Conservation (phyloP, 2,888 invertebrate species). For the Gasteruption jaculator region DNA sequence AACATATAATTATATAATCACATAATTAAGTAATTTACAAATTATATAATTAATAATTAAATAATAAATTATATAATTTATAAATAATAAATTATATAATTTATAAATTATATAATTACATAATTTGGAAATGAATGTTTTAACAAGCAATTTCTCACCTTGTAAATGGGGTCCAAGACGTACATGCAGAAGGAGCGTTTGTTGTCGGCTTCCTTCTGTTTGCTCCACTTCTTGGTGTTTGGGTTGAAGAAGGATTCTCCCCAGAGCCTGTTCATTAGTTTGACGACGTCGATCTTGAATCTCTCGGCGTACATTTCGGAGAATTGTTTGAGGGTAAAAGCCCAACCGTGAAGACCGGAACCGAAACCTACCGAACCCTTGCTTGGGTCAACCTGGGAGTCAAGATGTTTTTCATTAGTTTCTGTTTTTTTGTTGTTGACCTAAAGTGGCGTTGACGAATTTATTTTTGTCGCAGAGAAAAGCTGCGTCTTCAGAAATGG, state of each 20-base stretch:
- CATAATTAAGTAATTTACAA: not conserved
- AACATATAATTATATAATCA: slow-evolving; percentile 12
- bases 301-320: slow-evolving; percentile 98
- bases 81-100: slow-evolving; percentile 2
- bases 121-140: too few species aligned
- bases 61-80: not conserved
- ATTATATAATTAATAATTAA: not conserved
- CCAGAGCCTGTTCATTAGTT: slow-evolving; percentile 97
- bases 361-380: slow-evolving; percentile 99
- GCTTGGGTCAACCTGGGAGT: slow-evolving; percentile 78
- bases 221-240: slow-evolving; percentile 97
- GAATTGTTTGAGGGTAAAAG: slow-evolving; percentile 99
- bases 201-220: slow-evolving; percentile 84
- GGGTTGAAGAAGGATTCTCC: slow-evolving; percentile 99
- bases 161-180: slow-evolving; percentile 98
- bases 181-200: slow-evolving; percentile 99
- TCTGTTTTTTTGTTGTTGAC: too few species aligned
- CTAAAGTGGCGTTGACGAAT: too few species aligned
- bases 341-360: slow-evolving; percentile 99
- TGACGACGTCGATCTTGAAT: slow-evolving; percentile 95
- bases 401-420: too few species aligned
- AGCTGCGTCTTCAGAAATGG: too few species aligned
- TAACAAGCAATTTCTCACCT: too few species aligned
- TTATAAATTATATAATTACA: slow-evolving; percentile 16
- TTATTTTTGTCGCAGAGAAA: too few species aligned